Evolutionary conservation across 2,888 invertebrate genomes (phyloP).

Genomic region (Omphaloscelis lunosa): DNA sequence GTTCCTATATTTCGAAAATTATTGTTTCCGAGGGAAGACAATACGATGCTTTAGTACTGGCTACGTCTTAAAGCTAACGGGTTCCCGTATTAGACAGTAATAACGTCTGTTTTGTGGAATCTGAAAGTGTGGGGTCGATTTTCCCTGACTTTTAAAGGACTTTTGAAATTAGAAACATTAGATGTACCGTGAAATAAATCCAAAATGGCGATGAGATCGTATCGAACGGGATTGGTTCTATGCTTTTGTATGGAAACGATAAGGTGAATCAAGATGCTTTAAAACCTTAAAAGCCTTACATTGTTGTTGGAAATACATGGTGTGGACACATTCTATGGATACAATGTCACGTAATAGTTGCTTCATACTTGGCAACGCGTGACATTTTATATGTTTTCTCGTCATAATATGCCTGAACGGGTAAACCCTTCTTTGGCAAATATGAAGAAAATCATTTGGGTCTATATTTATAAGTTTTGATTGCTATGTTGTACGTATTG

Average conservation of each 20-base stretch:
- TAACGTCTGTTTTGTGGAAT: conserved; percentile 22
- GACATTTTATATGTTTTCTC: neutral
- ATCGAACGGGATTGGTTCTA: conserved; percentile 25
- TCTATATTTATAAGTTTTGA: neutral
- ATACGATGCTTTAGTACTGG: conserved; percentile 53
- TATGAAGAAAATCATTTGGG: neutral
- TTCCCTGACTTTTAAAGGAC: conserved; percentile 31
- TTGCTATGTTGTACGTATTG: neutral
- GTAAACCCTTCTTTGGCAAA: neutral
- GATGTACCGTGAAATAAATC: conserved; percentile 22
- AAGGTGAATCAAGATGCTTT: conserved; percentile 16
- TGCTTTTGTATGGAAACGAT: conserved; percentile 15
- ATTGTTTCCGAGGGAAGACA: conserved; percentile 59
- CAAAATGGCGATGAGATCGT: conserved; percentile 18
- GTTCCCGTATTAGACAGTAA: conserved; percentile 33
- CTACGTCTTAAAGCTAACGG: conserved; percentile 54
- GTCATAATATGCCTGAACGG: neutral
- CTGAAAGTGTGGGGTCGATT: conserved; percentile 4
- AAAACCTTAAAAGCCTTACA: conserved; percentile 35
- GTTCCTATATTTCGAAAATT: conserved; percentile 61
- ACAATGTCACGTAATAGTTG: conserved; percentile 13
- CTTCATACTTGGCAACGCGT: conserved; percentile 5
- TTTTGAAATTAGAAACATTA: conserved; percentile 38
- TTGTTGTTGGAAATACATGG: conserved; percentile 12
- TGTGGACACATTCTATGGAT: neutral